A percentile compares a stretch with the other conserved stretches of the same genome.
phyloP scores from a whole-genome alignment of 2,797 vertebrate species.

The Arnoldichthys spilopterus region DNA sequence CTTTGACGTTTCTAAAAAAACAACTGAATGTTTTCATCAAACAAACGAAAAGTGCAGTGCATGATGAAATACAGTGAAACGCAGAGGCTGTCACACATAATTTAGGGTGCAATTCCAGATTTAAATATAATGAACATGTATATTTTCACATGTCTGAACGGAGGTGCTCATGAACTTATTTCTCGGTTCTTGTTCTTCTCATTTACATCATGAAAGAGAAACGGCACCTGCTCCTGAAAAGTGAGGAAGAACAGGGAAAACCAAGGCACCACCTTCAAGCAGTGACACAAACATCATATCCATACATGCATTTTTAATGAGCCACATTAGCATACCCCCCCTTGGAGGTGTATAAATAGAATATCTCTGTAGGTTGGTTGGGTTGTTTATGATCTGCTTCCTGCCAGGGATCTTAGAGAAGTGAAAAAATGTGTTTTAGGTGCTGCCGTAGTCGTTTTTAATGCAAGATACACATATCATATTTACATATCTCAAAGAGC shows the following conservation, averaged over 20 bases:
- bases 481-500: conserved; percentile 40
- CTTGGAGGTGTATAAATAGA: conserved; percentile 67
- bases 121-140: conserved; percentile 32
- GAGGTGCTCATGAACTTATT: conserved; percentile 55
- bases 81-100: conserved; percentile 26
- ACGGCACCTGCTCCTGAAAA: conserved; percentile 9
- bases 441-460: conserved; percentile 22
- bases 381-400: conserved; percentile 32
- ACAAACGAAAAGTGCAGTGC: background rate
- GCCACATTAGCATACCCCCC: conserved; percentile 68
- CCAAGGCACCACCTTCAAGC: conserved; percentile 21
- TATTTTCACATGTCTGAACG: conserved; percentile 41
- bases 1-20: conserved; percentile 19
- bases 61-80: background rate
- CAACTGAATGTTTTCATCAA: conserved; percentile 28
- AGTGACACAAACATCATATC: conserved; percentile 41
- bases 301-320: conserved; percentile 72
- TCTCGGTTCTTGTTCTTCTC: conserved; percentile 56
- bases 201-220: conserved; percentile 57
- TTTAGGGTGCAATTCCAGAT: conserved; percentile 39
- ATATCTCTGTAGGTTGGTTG: conserved; percentile 26
- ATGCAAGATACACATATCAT: conserved; percentile 23
- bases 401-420: conserved; percentile 12
- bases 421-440: conserved; percentile 8
- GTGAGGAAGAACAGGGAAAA: conserved; percentile 15